phyloP scores from a whole-genome alignment of 2,797 vertebrate species.

The Acropternis orthonyx region DNA sequence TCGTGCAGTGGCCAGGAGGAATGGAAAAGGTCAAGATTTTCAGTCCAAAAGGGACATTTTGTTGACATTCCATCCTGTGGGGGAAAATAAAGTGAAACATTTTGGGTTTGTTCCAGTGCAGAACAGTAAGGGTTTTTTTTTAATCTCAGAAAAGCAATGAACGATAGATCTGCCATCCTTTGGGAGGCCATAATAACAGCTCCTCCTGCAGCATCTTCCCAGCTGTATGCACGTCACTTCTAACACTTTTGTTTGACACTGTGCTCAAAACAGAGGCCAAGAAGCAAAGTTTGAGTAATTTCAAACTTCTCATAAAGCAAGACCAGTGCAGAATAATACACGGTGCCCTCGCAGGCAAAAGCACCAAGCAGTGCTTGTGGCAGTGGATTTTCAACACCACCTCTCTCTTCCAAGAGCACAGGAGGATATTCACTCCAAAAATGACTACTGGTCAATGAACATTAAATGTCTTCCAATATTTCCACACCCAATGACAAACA shows the following conservation, averaged over 20 bases:
- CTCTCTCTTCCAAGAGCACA: background rate
- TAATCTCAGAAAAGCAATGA: background rate
- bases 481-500: background rate
- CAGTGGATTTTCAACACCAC: background rate
- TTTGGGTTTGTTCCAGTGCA: background rate
- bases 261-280: background rate
- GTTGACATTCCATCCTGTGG: background rate
- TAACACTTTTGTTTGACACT: background rate
- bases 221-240: background rate
- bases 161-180: background rate
- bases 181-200: background rate
- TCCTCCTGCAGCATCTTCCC: background rate
- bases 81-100: background rate
- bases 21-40: conserved; percentile 12
- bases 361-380: background rate
- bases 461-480: background rate
- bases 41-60: background rate
- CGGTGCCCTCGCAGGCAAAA: background rate
- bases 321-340: background rate
- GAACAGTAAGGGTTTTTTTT: background rate
- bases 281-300: background rate
- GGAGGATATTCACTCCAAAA: background rate
- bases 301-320: background rate
- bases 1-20: background rate
- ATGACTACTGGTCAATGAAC: background rate